These are phyloP conservation scores for Pteria penguin DNA, from an alignment of 2,888 invertebrate genomes.

Conservation along the genomic window DNA sequence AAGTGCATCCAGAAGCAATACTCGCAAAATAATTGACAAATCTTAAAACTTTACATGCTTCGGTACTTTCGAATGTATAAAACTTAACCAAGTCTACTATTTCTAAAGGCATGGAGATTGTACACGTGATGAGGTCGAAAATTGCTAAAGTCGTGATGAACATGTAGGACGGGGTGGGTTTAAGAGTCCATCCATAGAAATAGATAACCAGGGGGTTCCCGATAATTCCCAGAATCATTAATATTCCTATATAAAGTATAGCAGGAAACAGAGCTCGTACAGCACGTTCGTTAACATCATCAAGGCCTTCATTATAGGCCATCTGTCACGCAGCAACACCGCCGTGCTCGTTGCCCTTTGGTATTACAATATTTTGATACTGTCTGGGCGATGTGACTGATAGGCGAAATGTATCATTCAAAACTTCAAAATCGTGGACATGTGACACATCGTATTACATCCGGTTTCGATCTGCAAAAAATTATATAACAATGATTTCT, in stretches of 20 bases:
- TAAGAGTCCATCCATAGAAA: constrained; percentile 60
- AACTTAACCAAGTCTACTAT: constrained; percentile 61
- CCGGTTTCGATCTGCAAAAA: too few species aligned
- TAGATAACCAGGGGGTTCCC: constrained; percentile 63
- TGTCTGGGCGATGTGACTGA: too few species aligned
- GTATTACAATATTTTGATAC: too few species aligned
- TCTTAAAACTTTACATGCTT: constrained; percentile 60
- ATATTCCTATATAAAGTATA: constrained; percentile 54
- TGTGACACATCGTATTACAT: too few species aligned
- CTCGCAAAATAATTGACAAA: constrained; percentile 58
- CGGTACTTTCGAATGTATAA: constrained; percentile 57
- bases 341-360: too few species aligned
- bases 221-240: constrained; percentile 59
- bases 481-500: too few species aligned
- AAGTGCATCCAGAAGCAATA: constrained; percentile 56
- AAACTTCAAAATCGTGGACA: too few species aligned
- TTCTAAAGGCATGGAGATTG: constrained; percentile 65
- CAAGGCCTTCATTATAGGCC: constrained; percentile 25
- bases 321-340: too few species aligned
- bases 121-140: constrained; percentile 60
- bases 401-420: too few species aligned
- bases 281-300: constrained; percentile 51
- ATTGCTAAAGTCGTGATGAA: constrained; percentile 62
- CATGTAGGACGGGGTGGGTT: constrained; percentile 57
- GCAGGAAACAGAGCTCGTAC: constrained; percentile 58